A percentile compares a stretch with the other conserved stretches of the same genome.
These are phyloP conservation scores for Micromys minutus DNA, from an alignment of 2,113 vertebrate genomes.

Conservation along the genomic window DNA sequence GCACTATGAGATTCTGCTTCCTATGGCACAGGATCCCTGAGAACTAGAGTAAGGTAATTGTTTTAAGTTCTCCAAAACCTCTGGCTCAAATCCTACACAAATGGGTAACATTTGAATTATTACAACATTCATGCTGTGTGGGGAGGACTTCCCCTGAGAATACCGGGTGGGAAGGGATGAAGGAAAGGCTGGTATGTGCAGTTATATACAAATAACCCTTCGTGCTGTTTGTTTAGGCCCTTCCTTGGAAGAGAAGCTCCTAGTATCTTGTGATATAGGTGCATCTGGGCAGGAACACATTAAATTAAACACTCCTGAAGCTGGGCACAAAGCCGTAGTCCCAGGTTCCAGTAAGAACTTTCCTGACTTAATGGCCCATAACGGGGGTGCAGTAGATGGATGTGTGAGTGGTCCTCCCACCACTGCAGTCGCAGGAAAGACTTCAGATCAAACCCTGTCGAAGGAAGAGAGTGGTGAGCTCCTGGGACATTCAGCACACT, in stretches of 20 bases:
- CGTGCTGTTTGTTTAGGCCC: constrained; percentile 92
- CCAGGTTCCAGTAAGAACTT: constrained; percentile 87
- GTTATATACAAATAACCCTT: constrained; percentile 81
- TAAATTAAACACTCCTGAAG: constrained; percentile 89
- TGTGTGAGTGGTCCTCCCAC: constrained; percentile 87
- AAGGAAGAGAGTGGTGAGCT: constrained; percentile 94
- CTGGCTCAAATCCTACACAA: constrained; percentile 12
- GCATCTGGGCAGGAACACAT: constrained; percentile 89
- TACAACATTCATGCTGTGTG: constrained; percentile 13
- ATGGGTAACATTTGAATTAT: background rate
- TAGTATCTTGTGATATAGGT: constrained; percentile 91
- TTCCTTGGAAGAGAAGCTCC: constrained; percentile 94
- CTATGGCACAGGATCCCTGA: background rate
- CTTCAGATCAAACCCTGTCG: constrained; percentile 86
- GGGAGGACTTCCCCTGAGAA: constrained; percentile 35
- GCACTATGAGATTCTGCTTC: background rate
- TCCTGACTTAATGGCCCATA: constrained; percentile 86
- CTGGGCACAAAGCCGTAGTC: constrained; percentile 85
- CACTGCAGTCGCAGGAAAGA: constrained; percentile 84
- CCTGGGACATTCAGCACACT: constrained; percentile 73
- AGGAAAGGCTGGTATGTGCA: constrained; percentile 38
- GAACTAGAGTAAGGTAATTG: background rate
- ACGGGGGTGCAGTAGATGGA: constrained; percentile 87
- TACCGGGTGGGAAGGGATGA: constrained; percentile 43
- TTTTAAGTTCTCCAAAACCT: constrained; percentile 22